phyloP scores from a whole-genome alignment of 2,113 vertebrate species.

The Chauna torquata region DNA sequence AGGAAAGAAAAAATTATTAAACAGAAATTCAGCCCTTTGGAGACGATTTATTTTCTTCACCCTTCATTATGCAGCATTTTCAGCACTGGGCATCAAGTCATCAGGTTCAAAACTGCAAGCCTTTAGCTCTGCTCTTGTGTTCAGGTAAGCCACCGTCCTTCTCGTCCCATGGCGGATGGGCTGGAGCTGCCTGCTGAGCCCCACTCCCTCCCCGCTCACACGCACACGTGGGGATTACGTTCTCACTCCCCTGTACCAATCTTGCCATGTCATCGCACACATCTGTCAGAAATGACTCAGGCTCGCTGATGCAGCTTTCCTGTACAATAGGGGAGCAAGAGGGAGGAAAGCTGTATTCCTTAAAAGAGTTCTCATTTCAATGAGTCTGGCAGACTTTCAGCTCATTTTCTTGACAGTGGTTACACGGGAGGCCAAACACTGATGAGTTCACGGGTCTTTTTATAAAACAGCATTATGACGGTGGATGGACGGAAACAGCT shows the following conservation, averaged over 20 bases:
- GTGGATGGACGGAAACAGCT: conserved; percentile 85
- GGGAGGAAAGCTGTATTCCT: not conserved
- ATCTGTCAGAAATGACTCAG: not conserved
- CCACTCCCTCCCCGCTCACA: not conserved
- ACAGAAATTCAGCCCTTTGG: not conserved
- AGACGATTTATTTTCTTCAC: not conserved
- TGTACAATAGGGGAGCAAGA: not conserved
- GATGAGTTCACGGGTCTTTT: conserved; percentile 74
- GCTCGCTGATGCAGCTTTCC: not conserved
- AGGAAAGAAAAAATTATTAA: not conserved
- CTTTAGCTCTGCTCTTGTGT: not conserved
- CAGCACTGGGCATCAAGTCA: not conserved
- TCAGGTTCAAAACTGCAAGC: not conserved
- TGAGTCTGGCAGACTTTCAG: not conserved
- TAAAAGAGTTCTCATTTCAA: not conserved
- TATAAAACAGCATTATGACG: conserved; percentile 35
- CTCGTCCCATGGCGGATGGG: not conserved
- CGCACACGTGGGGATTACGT: fast-evolving
- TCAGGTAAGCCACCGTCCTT: not conserved
- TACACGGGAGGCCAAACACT: not conserved
- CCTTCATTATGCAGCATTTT: not conserved
- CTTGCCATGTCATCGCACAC: not conserved
- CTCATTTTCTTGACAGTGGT: conserved; percentile 49
- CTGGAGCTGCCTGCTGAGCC: not conserved
- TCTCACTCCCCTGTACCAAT: fast-evolving